Evolutionary conservation across 2,797 vertebrate species (phyloP).

Genomic region (Cryptoblepharus egeriae): DNA sequence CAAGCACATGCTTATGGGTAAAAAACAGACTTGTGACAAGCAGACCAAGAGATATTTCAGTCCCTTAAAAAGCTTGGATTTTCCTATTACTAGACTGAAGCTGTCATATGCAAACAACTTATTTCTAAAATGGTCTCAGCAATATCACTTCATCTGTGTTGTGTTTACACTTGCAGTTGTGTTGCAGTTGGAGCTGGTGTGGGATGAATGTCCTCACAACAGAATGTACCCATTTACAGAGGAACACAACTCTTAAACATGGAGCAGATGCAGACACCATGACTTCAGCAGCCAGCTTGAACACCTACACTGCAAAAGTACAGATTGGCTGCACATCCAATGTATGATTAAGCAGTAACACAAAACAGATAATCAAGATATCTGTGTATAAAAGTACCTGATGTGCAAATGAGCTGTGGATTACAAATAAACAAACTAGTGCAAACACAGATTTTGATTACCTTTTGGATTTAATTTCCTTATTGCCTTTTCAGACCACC

Average conservation of each 20-base stretch:
- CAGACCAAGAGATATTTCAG: not conserved
- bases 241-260: not conserved
- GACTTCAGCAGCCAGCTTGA: not conserved
- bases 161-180: not conserved
- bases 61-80: not conserved
- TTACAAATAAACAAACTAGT: not conserved
- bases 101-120: not conserved
- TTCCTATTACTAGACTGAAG: conserved; percentile 7
- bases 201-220: not conserved
- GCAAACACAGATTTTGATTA: not conserved
- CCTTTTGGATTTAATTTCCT: conserved; percentile 38
- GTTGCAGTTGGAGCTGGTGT: not conserved
- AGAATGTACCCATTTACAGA: not conserved
- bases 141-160: not conserved
- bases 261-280: not conserved
- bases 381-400: not conserved
- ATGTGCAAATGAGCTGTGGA: not conserved
- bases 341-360: not conserved
- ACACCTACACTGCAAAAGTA: not conserved
- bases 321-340: not conserved
- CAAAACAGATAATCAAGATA: not conserved
- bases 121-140: not conserved
- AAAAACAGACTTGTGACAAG: not conserved
- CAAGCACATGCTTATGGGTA: not conserved
- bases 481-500: conserved; percentile 45